Evolutionary conservation across 2,888 invertebrate species (phyloP).

Genomic region (Eupithecia pulchellata): DNA sequence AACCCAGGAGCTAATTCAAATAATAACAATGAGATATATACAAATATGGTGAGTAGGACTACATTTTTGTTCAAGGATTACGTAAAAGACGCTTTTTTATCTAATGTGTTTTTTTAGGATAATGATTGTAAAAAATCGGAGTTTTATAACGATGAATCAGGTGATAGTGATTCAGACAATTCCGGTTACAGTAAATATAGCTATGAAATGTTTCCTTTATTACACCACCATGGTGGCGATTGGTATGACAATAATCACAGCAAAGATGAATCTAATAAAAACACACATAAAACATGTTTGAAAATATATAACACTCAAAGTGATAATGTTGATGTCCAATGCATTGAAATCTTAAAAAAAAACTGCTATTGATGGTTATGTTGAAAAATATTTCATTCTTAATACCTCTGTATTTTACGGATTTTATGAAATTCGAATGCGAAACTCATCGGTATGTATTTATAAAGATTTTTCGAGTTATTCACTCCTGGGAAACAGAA

Average conservation of each 20-base stretch:
- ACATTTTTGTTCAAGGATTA: not conserved
- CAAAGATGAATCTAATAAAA: not conserved
- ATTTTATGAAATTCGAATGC: constrained; percentile 24
- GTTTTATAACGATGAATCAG: constrained; percentile 7
- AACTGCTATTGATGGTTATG: not conserved
- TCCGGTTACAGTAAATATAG: constrained; percentile 9
- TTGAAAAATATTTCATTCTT: not conserved
- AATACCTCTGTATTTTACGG: constrained; percentile 11
- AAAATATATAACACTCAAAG: not conserved
- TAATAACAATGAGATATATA: constrained; percentile 6
- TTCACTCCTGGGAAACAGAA: constrained; percentile 16
- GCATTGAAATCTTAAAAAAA: not conserved
- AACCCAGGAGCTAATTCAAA: constrained; percentile 15
- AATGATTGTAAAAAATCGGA: not conserved
- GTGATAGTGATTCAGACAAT: constrained; percentile 18
- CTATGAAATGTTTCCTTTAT: constrained; percentile 17
- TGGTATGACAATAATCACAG: not conserved
- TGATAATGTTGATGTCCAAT: not conserved
- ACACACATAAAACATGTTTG: not conserved
- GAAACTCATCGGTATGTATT: constrained; percentile 10
- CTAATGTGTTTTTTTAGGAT: constrained; percentile 3
- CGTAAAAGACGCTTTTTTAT: not conserved
- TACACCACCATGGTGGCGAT: constrained; percentile 3
- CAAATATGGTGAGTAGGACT: constrained; percentile 18
- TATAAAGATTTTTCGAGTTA: constrained; percentile 11